A percentile compares a stretch with the other conserved stretches of the same genome.
phyloP scores from a whole-genome alignment of 2,888 invertebrate genomes.

The Tineola bisselliella region DNA sequence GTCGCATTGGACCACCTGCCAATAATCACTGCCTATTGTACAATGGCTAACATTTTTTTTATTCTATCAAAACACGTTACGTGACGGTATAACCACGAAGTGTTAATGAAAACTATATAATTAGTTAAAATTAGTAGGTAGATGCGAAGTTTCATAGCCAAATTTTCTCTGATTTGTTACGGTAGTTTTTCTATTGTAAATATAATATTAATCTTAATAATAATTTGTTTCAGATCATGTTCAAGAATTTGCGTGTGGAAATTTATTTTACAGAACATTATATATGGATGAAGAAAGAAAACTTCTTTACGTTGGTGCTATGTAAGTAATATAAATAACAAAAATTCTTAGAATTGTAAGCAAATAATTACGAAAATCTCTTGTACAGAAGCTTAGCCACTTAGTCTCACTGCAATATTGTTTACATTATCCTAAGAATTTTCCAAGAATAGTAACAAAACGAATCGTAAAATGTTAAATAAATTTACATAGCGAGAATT shows the following conservation, averaged over 20 bases:
- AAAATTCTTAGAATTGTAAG: background rate
- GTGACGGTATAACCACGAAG: background rate
- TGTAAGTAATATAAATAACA: conserved; percentile 50
- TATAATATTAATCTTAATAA: background rate
- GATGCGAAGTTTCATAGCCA: background rate
- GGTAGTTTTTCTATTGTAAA: too few species aligned
- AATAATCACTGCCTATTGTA: conserved; percentile 43
- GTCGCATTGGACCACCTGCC: conserved; percentile 36
- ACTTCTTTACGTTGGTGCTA: conserved; percentile 72
- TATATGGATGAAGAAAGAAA: conserved; percentile 68
- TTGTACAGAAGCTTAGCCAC: background rate
- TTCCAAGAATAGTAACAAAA: background rate
- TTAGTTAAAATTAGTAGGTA: background rate
- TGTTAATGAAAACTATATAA: background rate
- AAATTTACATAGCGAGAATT: background rate
- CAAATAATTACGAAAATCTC: background rate
- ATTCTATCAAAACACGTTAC: background rate
- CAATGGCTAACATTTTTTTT: conserved; percentile 22
- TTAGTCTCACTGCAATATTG: background rate
- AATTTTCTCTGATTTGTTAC: too few species aligned
- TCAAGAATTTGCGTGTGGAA: conserved; percentile 70
- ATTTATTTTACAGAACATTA: conserved; percentile 70
- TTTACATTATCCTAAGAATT: background rate
- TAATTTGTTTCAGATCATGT: conserved; percentile 67
- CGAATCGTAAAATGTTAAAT: background rate